phyloP scores from a whole-genome alignment of 2,113 vertebrate genomes.

The Lycaon pictus region DNA sequence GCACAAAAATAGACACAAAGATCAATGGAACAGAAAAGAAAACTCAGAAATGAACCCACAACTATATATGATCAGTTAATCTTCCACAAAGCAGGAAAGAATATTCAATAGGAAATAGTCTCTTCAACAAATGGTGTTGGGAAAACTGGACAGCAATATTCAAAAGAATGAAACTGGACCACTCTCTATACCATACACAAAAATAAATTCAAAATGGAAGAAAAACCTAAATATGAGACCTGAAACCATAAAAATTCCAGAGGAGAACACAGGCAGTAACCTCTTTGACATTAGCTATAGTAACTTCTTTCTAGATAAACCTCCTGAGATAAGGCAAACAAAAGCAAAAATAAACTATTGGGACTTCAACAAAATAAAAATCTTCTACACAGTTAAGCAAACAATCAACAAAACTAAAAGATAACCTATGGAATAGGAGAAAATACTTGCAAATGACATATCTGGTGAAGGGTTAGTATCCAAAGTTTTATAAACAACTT shows the following conservation, averaged over 20 bases:
- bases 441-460: neutral
- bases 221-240: neutral
- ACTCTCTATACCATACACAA: neutral
- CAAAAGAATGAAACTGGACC: neutral
- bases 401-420: neutral
- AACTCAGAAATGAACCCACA: neutral
- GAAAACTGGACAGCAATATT: neutral
- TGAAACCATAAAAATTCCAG: neutral
- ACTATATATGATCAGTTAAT: neutral
- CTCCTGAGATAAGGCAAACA: neutral
- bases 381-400: neutral
- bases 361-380: neutral
- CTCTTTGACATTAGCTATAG: neutral
- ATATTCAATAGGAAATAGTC: neutral
- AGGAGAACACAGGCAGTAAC: neutral
- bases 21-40: neutral
- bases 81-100: neutral
- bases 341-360: neutral
- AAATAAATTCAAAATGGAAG: neutral
- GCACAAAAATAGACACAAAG: neutral
- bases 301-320: neutral
- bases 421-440: neutral
- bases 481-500: neutral
- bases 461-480: neutral
- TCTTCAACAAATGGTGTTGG: neutral